phyloP scores from a whole-genome alignment of 2,113 vertebrate genomes.

The Tupaia chinensis region DNA sequence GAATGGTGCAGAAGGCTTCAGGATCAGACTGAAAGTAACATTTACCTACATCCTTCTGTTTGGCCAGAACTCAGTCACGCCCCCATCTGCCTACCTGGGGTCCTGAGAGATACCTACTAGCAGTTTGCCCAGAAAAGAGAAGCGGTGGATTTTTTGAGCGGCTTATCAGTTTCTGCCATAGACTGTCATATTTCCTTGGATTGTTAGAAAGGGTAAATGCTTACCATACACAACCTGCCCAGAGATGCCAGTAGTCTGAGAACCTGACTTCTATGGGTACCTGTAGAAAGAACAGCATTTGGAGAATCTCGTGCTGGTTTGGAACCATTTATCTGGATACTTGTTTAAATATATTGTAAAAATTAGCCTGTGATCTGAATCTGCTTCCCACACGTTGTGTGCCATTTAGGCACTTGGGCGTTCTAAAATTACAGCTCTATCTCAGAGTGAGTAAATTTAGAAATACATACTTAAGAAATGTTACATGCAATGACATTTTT shows the following conservation, averaged over 20 bases:
- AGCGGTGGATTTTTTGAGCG: neutral
- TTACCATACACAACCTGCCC: neutral
- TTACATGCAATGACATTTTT: neutral
- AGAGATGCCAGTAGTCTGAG: neutral
- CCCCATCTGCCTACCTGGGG: neutral
- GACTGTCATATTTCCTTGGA: neutral
- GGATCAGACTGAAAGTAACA: neutral
- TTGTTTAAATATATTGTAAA: neutral
- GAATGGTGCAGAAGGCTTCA: neutral
- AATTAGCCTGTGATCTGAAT: slow-evolving; percentile 11
- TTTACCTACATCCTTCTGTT: neutral
- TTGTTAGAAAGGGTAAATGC: neutral
- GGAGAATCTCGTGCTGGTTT: neutral
- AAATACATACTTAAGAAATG: neutral
- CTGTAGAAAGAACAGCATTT: neutral
- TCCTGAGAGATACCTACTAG: neutral
- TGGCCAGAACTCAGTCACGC: neutral
- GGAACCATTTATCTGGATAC: neutral
- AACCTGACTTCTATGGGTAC: neutral
- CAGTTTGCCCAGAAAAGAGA: neutral
- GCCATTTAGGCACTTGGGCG: neutral
- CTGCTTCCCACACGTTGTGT: neutral
- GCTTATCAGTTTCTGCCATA: neutral
- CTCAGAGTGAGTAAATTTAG: slow-evolving; percentile 17
- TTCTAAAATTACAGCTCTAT: slow-evolving; percentile 55